phyloP scores from a whole-genome alignment of 1,140 invertebrate species.

The Wasmannia auropunctata region DNA sequence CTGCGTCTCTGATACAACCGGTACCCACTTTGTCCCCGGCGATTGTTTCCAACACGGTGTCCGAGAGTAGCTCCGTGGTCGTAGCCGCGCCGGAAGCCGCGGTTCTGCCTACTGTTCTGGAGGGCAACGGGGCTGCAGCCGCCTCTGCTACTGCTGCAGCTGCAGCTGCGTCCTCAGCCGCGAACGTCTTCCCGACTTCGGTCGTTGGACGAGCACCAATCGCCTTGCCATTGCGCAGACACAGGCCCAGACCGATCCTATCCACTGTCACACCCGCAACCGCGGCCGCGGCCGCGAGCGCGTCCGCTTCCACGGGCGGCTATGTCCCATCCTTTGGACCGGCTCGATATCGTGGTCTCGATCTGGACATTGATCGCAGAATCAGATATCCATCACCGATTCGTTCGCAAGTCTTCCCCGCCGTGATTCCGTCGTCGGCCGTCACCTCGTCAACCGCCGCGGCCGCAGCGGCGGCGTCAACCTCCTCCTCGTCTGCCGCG shows the following conservation, averaged over 20 bases:
- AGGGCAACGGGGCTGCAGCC: neutral
- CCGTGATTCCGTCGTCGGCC: neutral
- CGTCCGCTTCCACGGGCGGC: conserved; percentile 15
- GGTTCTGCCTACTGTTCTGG: neutral
- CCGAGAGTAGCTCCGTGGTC: neutral
- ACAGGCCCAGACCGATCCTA: neutral
- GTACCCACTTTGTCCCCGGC: neutral
- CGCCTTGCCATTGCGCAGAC: neutral
- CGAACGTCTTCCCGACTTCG: neutral
- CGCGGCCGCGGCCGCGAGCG: neutral
- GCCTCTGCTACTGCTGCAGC: too few relatives aligned
- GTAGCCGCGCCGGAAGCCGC: neutral
- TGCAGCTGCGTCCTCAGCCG: neutral
- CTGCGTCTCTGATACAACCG: neutral
- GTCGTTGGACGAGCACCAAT: neutral
- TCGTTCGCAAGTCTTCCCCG: neutral
- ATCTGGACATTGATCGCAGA: neutral
- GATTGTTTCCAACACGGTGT: neutral
- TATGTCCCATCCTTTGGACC: neutral
- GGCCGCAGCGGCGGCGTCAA: too few relatives aligned
- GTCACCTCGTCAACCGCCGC: neutral
- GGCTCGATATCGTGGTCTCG: neutral
- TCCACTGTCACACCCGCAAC: neutral
- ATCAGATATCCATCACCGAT: neutral
- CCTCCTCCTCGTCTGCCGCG: neutral